Evolutionary conservation across 2,888 invertebrate species (phyloP).

Genomic region (Agrotis puta): DNA sequence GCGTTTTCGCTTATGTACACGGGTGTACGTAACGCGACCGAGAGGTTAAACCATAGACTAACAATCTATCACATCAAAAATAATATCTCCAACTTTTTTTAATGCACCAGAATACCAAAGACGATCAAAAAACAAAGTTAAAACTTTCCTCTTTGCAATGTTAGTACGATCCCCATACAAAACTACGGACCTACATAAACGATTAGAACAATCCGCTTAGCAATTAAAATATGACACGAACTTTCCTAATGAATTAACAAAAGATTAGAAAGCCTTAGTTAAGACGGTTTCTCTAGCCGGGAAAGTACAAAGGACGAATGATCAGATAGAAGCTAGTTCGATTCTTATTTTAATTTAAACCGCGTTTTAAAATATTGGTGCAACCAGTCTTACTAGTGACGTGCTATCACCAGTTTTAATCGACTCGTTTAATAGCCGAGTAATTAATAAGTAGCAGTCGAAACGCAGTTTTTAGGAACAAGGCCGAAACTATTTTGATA

Average conservation of each 20-base stretch:
- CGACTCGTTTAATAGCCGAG: slow-evolving; percentile 32
- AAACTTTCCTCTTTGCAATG: slow-evolving; percentile 8
- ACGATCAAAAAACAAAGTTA: slow-evolving; percentile 5
- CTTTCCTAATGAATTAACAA: slow-evolving; percentile 85
- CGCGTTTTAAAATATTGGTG: slow-evolving; percentile 26
- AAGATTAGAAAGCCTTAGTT: slow-evolving; percentile 80
- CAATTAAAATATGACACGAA: slow-evolving; percentile 79
- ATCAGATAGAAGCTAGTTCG: slow-evolving; percentile 30
- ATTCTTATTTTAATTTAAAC: slow-evolving; percentile 42
- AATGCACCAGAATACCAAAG: not conserved
- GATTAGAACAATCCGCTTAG: slow-evolving; percentile 69
- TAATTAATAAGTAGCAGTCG: slow-evolving; percentile 38
- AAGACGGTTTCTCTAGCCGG: slow-evolving; percentile 69
- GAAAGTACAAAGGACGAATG: slow-evolving; percentile 63
- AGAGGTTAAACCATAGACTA: too few relatives aligned
- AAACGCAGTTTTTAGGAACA: slow-evolving; percentile 41
- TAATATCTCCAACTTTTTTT: not conserved
- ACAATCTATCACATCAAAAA: too few relatives aligned
- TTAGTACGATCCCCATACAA: slow-evolving; percentile 27
- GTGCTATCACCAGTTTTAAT: slow-evolving; percentile 19
- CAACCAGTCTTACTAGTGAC: slow-evolving; percentile 25
- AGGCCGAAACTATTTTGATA: slow-evolving; percentile 34
- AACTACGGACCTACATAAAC: slow-evolving; percentile 25
- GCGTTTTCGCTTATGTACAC: too few relatives aligned
- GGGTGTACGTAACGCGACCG: too few relatives aligned